Evolutionary conservation across 2,113 vertebrate species (phyloP).

Genomic region (Cyanoderma ruficeps): DNA sequence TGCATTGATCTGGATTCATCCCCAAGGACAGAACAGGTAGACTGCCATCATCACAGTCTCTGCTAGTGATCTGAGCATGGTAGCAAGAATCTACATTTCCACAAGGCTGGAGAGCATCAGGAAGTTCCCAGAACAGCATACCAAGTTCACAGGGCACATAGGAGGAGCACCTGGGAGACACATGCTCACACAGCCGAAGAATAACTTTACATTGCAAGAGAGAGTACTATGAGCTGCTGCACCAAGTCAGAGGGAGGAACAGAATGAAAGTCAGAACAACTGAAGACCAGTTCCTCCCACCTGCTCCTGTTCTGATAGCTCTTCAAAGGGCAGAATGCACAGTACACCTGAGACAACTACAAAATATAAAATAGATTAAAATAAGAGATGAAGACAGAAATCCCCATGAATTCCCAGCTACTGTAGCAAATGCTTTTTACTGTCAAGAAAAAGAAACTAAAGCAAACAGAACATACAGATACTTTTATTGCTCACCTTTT

Average conservation of each 20-base stretch:
- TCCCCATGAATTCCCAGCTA: not conserved
- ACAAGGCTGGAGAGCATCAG: not conserved
- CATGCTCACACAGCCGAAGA: not conserved
- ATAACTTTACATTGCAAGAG: not conserved
- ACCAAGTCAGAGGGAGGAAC: not conserved
- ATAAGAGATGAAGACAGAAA: not conserved
- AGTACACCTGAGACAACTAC: accelerated
- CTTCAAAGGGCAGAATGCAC: not conserved
- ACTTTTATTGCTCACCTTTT: conserved; percentile 91
- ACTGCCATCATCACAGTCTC: not conserved
- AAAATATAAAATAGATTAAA: not conserved
- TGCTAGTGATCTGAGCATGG: not conserved
- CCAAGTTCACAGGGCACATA: not conserved
- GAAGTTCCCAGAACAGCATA: not conserved
- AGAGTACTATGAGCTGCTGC: accelerated
- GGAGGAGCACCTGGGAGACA: not conserved
- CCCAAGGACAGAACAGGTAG: not conserved
- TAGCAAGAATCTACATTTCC: not conserved
- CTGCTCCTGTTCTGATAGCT: not conserved
- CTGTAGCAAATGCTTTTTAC: not conserved
- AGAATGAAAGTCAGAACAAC: not conserved
- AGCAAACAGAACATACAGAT: conserved; percentile 67
- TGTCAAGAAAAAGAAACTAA: conserved; percentile 50
- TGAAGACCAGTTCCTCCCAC: not conserved
- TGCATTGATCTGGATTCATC: not conserved